Conservation (phyloP, 2,888 invertebrate genomes). For the Scaptomyza flava region DNA sequence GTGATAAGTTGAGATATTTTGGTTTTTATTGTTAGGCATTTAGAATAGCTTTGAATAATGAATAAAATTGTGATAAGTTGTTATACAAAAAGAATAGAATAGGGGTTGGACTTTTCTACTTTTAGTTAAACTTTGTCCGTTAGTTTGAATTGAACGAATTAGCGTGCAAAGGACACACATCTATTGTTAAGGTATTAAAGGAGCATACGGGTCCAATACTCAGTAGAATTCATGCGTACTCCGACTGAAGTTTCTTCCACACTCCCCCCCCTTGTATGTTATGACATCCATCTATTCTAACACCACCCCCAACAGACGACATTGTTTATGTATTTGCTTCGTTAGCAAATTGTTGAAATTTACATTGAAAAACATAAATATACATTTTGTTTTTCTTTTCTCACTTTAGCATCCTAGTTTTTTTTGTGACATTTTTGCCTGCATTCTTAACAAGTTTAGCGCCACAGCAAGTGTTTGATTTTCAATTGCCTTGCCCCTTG, state of each 20-base stretch:
- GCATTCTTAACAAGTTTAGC: conserved; percentile 65
- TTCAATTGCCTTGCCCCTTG: conserved; percentile 31
- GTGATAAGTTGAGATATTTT: not conserved
- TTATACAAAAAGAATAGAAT: not conserved
- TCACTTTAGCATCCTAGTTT: conserved; percentile 12
- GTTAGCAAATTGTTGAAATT: conserved; percentile 60
- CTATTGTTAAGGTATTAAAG: too few relatives aligned
- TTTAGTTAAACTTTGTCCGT: too few relatives aligned
- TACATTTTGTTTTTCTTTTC: conserved; percentile 44
- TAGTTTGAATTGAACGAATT: too few relatives aligned
- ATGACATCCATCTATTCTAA: not conserved
- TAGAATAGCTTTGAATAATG: not conserved
- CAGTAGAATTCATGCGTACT: too few relatives aligned
- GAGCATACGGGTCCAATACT: too few relatives aligned
- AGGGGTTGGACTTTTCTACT: not conserved
- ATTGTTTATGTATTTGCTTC: conserved; percentile 60
- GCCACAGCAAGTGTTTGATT: conserved; percentile 58
- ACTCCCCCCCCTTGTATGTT: not conserved
- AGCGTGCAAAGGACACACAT: too few relatives aligned
- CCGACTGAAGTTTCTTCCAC: too few relatives aligned
- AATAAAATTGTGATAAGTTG: not conserved
- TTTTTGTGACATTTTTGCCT: conserved; percentile 27
- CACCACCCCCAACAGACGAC: not conserved
- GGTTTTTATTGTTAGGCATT: not conserved
- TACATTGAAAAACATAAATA: conserved; percentile 69